These are phyloP conservation scores for Mesopsocus fuscifrons DNA, from an alignment of 2,888 invertebrate genomes.

Conservation along the genomic window DNA sequence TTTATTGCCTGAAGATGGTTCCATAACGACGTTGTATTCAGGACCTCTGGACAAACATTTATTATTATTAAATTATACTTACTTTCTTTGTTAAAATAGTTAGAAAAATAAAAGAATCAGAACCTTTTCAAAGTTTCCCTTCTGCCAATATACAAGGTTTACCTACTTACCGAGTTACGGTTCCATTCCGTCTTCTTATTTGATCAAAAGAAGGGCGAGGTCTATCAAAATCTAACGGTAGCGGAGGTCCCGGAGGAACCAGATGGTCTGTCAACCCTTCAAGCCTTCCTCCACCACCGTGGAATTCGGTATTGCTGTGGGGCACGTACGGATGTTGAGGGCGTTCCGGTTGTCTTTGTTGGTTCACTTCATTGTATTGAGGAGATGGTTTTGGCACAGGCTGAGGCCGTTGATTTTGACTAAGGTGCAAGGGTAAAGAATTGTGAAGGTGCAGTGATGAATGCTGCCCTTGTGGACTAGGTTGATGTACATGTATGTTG, in stretches of 20 bases:
- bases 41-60: too few species aligned
- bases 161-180: too few species aligned
- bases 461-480: neutral
- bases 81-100: too few species aligned
- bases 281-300: neutral
- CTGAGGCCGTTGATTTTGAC: neutral
- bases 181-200: too few species aligned
- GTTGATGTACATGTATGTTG: neutral
- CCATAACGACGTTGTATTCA: too few species aligned
- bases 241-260: slow-evolving; percentile 4
- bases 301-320: neutral
- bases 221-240: neutral
- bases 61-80: too few species aligned
- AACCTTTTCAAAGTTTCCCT: too few species aligned
- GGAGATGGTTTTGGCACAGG: neutral
- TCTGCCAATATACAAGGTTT: too few species aligned
- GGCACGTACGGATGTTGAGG: neutral
- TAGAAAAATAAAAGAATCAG: too few species aligned
- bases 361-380: neutral
- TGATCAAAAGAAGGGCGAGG: too few species aligned
- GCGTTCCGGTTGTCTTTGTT: neutral
- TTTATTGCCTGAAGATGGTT: too few species aligned
- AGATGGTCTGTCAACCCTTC: slow-evolving; percentile 1
- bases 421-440: neutral
- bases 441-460: neutral